Evolutionary conservation across 2,113 vertebrate genomes (phyloP).

Genomic region (Tursiops truncatus): DNA sequence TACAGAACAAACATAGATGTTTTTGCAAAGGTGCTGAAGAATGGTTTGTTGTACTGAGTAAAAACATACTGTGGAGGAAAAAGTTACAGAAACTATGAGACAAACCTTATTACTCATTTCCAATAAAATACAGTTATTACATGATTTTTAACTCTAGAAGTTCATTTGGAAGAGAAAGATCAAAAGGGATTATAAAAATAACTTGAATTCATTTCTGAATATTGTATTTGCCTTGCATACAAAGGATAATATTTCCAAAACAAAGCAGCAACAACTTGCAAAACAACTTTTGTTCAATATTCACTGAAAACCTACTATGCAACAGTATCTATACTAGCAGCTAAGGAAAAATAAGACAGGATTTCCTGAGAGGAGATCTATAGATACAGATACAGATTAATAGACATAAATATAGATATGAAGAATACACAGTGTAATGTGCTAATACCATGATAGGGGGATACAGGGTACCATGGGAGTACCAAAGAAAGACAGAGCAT

Average conservation of each 20-base stretch:
- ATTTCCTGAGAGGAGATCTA: neutral
- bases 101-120: neutral
- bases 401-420: neutral
- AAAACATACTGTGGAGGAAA: slow-evolving; percentile 93
- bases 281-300: slow-evolving; percentile 15
- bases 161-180: neutral
- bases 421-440: neutral
- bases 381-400: neutral
- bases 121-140: neutral
- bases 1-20: slow-evolving; percentile 98
- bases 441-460: neutral
- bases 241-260: neutral
- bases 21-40: slow-evolving; percentile 99
- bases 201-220: slow-evolving; percentile 27
- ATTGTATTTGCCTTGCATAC: neutral
- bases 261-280: neutral
- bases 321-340: neutral
- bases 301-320: neutral
- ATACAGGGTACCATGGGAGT: neutral
- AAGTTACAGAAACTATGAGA: slow-evolving; percentile 62
- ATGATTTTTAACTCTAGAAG: slow-evolving; percentile 33
- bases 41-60: slow-evolving; percentile 96
- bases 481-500: neutral
- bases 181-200: slow-evolving; percentile 22
- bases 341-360: slow-evolving; percentile 20